These are phyloP conservation scores for Cantharis rustica DNA, from an alignment of 2,888 invertebrate species.

Conservation along the genomic window DNA sequence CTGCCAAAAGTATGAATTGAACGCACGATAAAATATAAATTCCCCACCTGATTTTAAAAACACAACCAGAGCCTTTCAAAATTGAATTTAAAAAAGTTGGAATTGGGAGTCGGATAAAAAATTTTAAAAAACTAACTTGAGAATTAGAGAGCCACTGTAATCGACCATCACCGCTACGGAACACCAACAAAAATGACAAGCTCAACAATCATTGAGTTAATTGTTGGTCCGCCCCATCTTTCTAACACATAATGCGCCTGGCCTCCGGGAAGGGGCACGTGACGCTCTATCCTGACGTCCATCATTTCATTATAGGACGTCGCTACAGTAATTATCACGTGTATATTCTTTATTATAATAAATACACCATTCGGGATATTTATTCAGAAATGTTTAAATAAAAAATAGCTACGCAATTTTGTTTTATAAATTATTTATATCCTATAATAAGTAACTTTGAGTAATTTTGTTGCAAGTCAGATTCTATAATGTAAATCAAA, in stretches of 20 bases:
- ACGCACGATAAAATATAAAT: constrained; percentile 10
- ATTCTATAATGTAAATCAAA: neutral
- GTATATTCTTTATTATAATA: neutral
- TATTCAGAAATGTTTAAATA: neutral
- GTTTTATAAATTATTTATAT: neutral
- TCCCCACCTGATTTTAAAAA: neutral
- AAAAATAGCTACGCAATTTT: neutral
- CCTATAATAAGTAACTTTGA: neutral
- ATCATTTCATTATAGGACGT: constrained; percentile 7
- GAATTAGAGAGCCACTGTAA: constrained; percentile 10
- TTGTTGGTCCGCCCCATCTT: constrained; percentile 35
- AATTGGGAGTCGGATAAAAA: neutral
- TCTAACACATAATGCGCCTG: constrained; percentile 28
- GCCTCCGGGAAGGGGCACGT: constrained; percentile 32
- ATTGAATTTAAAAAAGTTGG: neutral
- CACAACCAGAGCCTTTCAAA: neutral
- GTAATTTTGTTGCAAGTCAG: neutral
- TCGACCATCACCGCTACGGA: constrained; percentile 21
- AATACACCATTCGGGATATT: neutral
- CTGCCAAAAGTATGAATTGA: constrained; percentile 1
- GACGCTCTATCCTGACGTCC: constrained; percentile 16
- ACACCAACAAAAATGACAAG: constrained; percentile 23
- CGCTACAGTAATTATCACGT: constrained; percentile 14
- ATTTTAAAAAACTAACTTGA: constrained; percentile 15
- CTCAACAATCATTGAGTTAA: constrained; percentile 24